These are phyloP conservation scores for Pseudomyrmex pallidus DNA, from an alignment of 1,140 invertebrate genomes.

Conservation along the genomic window DNA sequence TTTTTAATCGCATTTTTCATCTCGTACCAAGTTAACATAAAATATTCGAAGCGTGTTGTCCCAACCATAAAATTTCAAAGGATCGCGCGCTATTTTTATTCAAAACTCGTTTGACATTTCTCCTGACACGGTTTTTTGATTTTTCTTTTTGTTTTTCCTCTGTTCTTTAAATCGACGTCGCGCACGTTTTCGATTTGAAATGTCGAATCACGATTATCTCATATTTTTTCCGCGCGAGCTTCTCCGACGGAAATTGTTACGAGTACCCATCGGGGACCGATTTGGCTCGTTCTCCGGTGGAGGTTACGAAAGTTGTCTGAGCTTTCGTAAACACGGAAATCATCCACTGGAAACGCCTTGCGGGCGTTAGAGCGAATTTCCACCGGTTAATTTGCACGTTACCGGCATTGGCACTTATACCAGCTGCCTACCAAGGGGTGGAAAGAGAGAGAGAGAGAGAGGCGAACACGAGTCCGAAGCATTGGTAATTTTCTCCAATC, in stretches of 20 bases:
- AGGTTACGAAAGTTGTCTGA: constrained; percentile 9
- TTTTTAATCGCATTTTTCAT: not conserved
- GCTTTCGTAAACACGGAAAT: constrained; percentile 31
- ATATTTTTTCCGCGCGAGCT: not conserved
- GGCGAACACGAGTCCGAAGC: not conserved
- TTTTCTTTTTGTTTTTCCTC: not conserved
- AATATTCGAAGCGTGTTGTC: not conserved
- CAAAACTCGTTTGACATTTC: not conserved
- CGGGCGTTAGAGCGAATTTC: constrained; percentile 4
- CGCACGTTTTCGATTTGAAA: constrained; percentile 14
- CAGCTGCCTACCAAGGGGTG: not conserved
- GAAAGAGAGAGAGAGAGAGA: not conserved
- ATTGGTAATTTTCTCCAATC: constrained; percentile 13
- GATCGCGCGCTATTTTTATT: constrained; percentile 18
- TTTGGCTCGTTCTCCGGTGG: not conserved
- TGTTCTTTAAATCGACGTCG: too few species aligned
- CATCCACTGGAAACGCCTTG: constrained; percentile 2
- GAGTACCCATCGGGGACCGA: constrained; percentile 23
- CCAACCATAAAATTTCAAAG: not conserved
- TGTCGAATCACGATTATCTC: constrained; percentile 21
- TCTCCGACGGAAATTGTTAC: constrained; percentile 31
- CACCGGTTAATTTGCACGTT: constrained; percentile 19
- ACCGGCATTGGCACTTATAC: constrained; percentile 2
- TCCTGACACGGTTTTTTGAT: not conserved
- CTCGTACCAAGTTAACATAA: not conserved